A percentile compares a stretch with the other conserved stretches of the same genome.
Conservation (phyloP, 2,113 vertebrate genomes). For the Oriolus oriolus region DNA sequence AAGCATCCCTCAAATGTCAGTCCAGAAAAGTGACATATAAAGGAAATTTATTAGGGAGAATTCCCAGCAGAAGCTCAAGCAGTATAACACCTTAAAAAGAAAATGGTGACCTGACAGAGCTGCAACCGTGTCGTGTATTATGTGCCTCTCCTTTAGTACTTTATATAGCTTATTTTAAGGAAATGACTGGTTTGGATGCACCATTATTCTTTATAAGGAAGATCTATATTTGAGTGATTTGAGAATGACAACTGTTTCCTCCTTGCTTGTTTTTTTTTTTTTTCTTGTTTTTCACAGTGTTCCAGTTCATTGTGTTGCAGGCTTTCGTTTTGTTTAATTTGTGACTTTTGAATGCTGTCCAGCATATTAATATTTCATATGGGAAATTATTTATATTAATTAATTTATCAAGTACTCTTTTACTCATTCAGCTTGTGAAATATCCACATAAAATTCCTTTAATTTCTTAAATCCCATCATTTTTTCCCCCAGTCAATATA, state of each 20-base stretch:
- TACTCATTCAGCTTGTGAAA: not conserved
- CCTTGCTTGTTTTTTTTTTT: not conserved
- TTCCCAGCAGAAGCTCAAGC: conserved; percentile 30
- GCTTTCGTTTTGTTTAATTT: not conserved
- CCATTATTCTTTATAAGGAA: conserved; percentile 27
- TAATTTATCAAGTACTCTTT: not conserved
- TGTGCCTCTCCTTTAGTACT: not conserved
- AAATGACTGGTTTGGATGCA: not conserved
- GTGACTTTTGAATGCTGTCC: not conserved
- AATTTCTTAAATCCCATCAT: not conserved
- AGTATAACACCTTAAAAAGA: conserved; percentile 18
- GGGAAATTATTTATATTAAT: not conserved
- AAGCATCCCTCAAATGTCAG: not conserved
- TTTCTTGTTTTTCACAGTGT: not conserved
- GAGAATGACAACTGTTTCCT: not conserved
- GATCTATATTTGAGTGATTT: conserved; percentile 10
- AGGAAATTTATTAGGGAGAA: conserved; percentile 32
- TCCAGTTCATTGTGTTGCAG: not conserved
- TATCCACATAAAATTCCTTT: not conserved
- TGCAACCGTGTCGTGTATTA: conserved; percentile 2
- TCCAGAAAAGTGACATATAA: not conserved
- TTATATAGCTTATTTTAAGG: conserved; percentile 18
- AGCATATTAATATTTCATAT: not conserved
- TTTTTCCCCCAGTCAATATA: fast-evolving
- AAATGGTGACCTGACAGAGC: conserved; percentile 3